These are phyloP conservation scores for Eristalis pertinax DNA, from an alignment of 2,888 invertebrate genomes.

Conservation along the genomic window DNA sequence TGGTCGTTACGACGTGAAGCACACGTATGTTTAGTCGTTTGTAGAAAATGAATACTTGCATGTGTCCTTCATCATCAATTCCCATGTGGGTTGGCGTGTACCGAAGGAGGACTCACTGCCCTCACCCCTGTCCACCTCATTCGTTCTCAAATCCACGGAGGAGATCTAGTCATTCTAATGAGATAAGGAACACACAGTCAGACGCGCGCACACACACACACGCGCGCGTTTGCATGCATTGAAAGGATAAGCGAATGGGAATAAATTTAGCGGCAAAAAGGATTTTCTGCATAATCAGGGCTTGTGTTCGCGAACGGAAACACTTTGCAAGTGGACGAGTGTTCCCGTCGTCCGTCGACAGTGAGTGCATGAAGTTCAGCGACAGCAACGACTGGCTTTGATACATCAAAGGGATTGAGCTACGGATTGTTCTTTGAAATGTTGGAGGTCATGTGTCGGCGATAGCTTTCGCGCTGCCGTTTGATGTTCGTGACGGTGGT, in stretches of 20 bases:
- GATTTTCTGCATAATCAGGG: conserved; percentile 56
- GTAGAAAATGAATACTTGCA: conserved; percentile 11
- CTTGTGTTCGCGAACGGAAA: conserved; percentile 40
- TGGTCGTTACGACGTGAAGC: neutral
- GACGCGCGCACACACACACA: neutral
- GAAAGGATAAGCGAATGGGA: neutral
- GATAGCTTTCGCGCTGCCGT: too few species aligned
- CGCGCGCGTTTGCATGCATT: neutral
- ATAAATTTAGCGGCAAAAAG: conserved; percentile 41
- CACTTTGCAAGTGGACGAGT: neutral
- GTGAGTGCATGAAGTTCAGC: neutral
- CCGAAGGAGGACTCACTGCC: conserved; percentile 6
- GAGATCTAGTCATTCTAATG: conserved; percentile 45
- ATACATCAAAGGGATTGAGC: neutral
- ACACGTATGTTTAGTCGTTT: conserved; percentile 17
- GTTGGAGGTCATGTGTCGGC: neutral
- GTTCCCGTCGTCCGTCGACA: neutral
- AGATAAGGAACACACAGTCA: conserved; percentile 26
- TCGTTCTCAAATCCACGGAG: neutral
- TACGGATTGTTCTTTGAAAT: neutral
- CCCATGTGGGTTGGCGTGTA: conserved; percentile 33
- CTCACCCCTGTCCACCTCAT: neutral
- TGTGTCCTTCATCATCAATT: conserved; percentile 52
- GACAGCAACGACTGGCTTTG: neutral
- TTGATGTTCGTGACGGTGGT: too few species aligned